These are phyloP conservation scores for Steinernema scapterisci DNA, from an alignment of 2,888 invertebrate species.

Conservation along the genomic window DNA sequence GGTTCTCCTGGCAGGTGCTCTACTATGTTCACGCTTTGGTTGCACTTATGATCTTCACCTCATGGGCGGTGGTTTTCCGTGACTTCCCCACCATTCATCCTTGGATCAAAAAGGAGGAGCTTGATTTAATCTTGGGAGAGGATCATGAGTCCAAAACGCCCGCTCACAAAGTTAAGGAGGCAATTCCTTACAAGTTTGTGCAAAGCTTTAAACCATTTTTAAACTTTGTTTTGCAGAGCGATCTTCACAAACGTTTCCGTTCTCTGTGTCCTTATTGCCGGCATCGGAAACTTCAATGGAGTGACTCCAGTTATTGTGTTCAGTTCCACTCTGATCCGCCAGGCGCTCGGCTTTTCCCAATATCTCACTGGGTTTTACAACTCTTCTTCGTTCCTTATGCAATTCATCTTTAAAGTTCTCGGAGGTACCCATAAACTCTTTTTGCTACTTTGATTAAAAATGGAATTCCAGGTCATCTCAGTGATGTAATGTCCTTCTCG, in stretches of 20 bases:
- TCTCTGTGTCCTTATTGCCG: constrained; percentile 40
- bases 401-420: constrained; percentile 40
- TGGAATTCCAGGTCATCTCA: background rate
- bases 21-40: constrained; percentile 38
- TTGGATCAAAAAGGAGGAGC: constrained; percentile 38
- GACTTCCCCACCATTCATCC: constrained; percentile 41
- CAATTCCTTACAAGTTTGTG: constrained; percentile 8
- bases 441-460: background rate
- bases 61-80: constrained; percentile 41
- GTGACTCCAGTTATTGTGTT: constrained; percentile 43
- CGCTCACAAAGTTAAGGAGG: background rate
- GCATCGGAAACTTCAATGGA: constrained; percentile 44
- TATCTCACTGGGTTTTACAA: constrained; percentile 38
- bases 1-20: constrained; percentile 42
- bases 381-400: constrained; percentile 39
- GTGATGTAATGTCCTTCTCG: background rate
- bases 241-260: constrained; percentile 39
- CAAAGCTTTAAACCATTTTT: background rate
- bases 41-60: constrained; percentile 28
- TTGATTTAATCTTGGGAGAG: constrained; percentile 32
- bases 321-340: constrained; percentile 36
- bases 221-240: constrained; percentile 30
- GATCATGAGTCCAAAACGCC: background rate
- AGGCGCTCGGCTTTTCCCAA: constrained; percentile 40
- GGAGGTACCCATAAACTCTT: constrained; percentile 35